Base-by-base conservation (phyloP, 2,113 vertebrate genomes). In the Cranoglanis bouderius region DNA sequence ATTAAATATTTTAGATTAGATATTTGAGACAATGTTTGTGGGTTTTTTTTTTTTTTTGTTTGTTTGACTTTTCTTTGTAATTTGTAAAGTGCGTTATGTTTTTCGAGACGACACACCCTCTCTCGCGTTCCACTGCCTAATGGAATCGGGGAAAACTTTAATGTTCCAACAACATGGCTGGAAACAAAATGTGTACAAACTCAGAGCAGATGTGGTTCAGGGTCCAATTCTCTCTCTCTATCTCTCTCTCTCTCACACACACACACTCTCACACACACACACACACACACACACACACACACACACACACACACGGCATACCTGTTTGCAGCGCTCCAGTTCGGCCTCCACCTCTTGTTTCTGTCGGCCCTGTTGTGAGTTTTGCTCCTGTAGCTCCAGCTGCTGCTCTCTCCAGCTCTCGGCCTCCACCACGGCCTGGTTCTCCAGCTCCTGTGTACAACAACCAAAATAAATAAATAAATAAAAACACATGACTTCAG, bases 321-420 rank as follows among this genome's bases (percentile, higher is more conserved):
- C 98, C 94, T 99, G 98, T 92, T 98, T 99, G 90, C 97, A 96
- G 10, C 97, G 95, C 86, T 99, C 98, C 35, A 98, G 59, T 86
- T 99, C 98, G 5, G 96, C 96, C 85, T 99, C 98, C 43, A 95
- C 83, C 85, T 99, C 98, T 92, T 97, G 97, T 87, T 96, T 98
- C 18, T 95, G 95, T 85, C 94, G 95, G 93, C 91, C 96, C 26
- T 97, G 96, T 1, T 92, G 84, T 2, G 92, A 88, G 85, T 97
- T 93, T 63, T 99, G 97, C 86, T 99, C 98, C 65, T 98, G 97
- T 0, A 97, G 84, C 43, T 99, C 97, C 86, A 93, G 93, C 92
- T 97, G 94, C 89, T 98, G 98, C 89, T 99, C 97, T 90, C 97
- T 94, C 92, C 97, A 96, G 0, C 96, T 93, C 82, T 99, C 98